Evolutionary conservation across 2,888 invertebrate species (phyloP).

Genomic region (Unio delphinus): DNA sequence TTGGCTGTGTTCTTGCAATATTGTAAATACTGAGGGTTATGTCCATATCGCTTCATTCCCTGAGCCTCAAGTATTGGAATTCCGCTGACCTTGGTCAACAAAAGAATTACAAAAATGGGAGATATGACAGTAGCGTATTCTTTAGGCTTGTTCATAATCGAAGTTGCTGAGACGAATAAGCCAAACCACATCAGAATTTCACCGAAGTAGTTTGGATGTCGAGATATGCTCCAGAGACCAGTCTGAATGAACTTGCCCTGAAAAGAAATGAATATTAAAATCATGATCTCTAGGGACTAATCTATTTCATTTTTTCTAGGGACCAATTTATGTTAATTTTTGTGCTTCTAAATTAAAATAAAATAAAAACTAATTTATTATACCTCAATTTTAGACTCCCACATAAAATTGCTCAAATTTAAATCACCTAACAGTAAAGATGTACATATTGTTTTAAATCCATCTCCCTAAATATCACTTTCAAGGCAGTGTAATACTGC

Average conservation of each 20-base stretch:
- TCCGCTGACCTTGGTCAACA: slow-evolving; percentile 69
- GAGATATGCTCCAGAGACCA: slow-evolving; percentile 66
- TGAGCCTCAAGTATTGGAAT: slow-evolving; percentile 68
- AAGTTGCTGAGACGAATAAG: slow-evolving; percentile 56
- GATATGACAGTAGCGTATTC: slow-evolving; percentile 62
- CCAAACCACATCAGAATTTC: slow-evolving; percentile 69
- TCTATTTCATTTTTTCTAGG: too few species aligned
- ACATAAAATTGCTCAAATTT: too few species aligned
- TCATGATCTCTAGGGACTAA: not conserved
- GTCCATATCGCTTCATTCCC: slow-evolving; percentile 67
- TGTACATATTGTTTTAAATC: too few species aligned
- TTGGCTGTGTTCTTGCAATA: slow-evolving; percentile 68
- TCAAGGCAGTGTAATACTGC: too few species aligned
- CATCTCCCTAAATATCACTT: too few species aligned
- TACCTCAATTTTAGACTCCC: too few species aligned
- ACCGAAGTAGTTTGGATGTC: slow-evolving; percentile 70
- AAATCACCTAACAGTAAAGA: too few species aligned
- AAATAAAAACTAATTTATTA: too few species aligned
- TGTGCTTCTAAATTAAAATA: too few species aligned
- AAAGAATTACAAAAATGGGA: slow-evolving; percentile 66
- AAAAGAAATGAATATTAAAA: slow-evolving; percentile 8
- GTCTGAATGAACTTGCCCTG: slow-evolving; percentile 63
- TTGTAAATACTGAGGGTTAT: slow-evolving; percentile 58
- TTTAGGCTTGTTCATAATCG: slow-evolving; percentile 46
- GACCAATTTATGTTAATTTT: too few species aligned